Evolutionary conservation across 2,797 vertebrate genomes (phyloP).

Genomic region (Sylvilagus floridanus): DNA sequence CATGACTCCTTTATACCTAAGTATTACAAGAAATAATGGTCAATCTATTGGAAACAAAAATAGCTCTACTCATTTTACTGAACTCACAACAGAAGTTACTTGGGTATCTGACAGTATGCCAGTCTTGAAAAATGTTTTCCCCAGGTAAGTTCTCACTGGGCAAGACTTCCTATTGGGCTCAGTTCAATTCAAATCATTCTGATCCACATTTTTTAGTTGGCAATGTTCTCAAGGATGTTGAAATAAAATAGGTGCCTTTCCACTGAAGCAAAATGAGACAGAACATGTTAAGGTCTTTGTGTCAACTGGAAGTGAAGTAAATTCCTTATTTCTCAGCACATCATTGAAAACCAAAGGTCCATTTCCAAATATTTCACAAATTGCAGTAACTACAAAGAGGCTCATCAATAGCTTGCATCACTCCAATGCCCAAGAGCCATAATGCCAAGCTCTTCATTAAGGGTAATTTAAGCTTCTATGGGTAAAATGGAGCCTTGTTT

Average conservation of each 20-base stretch:
- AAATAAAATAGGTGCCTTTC: slow-evolving; percentile 48
- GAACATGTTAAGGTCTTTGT: slow-evolving; percentile 7
- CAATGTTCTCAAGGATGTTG: not conserved
- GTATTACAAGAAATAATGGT: not conserved
- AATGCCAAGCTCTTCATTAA: slow-evolving; percentile 6
- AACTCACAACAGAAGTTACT: not conserved
- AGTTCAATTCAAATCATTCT: slow-evolving; percentile 14
- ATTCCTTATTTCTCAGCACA: slow-evolving; percentile 42
- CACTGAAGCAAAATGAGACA: not conserved
- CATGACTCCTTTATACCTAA: not conserved
- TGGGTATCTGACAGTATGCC: not conserved
- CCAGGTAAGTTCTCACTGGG: not conserved
- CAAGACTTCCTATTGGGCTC: not conserved
- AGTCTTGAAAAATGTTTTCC: not conserved
- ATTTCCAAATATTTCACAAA: slow-evolving; percentile 50
- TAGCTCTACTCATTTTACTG: not conserved
- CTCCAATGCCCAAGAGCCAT: not conserved
- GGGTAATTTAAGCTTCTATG: not conserved
- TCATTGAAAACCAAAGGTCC: slow-evolving; percentile 53
- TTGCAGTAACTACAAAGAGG: not conserved
- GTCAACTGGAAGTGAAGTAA: not conserved
- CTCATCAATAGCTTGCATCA: not conserved
- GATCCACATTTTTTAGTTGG: not conserved
- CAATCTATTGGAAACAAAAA: not conserved
- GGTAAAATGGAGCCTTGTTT: not conserved